Percentiles rank a stretch among this genome's conserved stretches.
phyloP scores from a whole-genome alignment of 2,888 invertebrate genomes.

The Lysandra coridon region DNA sequence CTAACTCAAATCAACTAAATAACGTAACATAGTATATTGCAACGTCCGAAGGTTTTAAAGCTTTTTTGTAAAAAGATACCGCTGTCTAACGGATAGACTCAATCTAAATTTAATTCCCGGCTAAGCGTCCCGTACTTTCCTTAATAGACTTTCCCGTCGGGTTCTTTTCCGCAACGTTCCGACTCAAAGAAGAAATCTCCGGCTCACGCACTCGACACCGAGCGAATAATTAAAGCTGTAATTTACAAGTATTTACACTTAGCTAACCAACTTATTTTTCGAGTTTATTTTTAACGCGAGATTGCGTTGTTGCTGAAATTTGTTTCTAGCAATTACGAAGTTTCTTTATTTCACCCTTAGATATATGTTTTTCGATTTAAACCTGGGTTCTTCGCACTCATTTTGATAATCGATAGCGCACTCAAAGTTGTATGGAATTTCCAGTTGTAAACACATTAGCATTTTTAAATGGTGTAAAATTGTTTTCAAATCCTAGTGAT shows the following conservation, averaged over 20 bases:
- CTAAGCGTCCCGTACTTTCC: constrained; percentile 50
- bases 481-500: no score
- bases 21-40: neutral
- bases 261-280: neutral
- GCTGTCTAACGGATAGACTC: constrained; percentile 56
- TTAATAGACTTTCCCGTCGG: constrained; percentile 56
- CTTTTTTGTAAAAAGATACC: constrained; percentile 23
- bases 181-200: constrained; percentile 33
- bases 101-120: constrained; percentile 62
- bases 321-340: neutral
- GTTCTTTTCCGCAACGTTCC: constrained; percentile 58
- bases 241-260: constrained; percentile 30
- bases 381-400: no score
- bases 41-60: neutral
- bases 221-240: constrained; percentile 32
- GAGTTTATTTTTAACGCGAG: neutral
- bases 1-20: neutral
- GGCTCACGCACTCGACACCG: constrained; percentile 30
- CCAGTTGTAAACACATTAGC: no score
- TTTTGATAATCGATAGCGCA: no score
- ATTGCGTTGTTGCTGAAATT: neutral
- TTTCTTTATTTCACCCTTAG: neutral
- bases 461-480: no score
- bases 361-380: neutral
- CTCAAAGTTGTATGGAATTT: no score